These are phyloP conservation scores for Procambarus clarkii DNA, from an alignment of 1,140 invertebrate genomes.

Conservation along the genomic window DNA sequence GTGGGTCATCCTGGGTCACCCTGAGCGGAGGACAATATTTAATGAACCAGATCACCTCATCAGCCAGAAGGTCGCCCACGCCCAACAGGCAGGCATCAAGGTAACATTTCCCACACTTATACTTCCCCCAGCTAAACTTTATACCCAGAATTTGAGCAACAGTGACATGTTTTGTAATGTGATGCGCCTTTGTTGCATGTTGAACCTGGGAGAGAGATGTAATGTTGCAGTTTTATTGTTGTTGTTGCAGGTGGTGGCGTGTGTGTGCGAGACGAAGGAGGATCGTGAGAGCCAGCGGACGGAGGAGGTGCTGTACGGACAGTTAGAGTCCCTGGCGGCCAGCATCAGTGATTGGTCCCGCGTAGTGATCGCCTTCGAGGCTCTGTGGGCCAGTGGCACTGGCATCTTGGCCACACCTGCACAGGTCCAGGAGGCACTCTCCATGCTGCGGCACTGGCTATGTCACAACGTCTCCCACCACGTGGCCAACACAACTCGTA, in stretches of 20 bases:
- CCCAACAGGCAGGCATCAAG: slow-evolving; percentile 50
- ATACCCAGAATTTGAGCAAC: no score
- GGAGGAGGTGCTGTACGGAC: slow-evolving; percentile 28
- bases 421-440: slow-evolving; percentile 78
- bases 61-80: slow-evolving; percentile 77
- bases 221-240: neutral
- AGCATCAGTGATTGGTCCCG: slow-evolving; percentile 75
- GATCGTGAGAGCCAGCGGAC: slow-evolving; percentile 4
- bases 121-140: neutral
- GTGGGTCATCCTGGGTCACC: slow-evolving; percentile 99
- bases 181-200: neutral
- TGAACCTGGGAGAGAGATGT: no score
- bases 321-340: slow-evolving; percentile 80
- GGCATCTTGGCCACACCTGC: slow-evolving; percentile 97
- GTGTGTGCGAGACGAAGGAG: slow-evolving; percentile 44
- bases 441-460: slow-evolving; percentile 90
- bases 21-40: slow-evolving; percentile 96
- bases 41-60: slow-evolving; percentile 90
- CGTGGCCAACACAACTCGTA: slow-evolving; percentile 87
- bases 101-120: neutral
- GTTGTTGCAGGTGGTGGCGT: slow-evolving; percentile 43
- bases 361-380: slow-evolving; percentile 48
- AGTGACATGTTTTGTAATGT: neutral
- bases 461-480: slow-evolving; percentile 84
- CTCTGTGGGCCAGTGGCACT: slow-evolving; percentile 78